These are phyloP conservation scores for Aporrectodea caliginosa DNA, from an alignment of 1,140 invertebrate species.

Conservation along the genomic window DNA sequence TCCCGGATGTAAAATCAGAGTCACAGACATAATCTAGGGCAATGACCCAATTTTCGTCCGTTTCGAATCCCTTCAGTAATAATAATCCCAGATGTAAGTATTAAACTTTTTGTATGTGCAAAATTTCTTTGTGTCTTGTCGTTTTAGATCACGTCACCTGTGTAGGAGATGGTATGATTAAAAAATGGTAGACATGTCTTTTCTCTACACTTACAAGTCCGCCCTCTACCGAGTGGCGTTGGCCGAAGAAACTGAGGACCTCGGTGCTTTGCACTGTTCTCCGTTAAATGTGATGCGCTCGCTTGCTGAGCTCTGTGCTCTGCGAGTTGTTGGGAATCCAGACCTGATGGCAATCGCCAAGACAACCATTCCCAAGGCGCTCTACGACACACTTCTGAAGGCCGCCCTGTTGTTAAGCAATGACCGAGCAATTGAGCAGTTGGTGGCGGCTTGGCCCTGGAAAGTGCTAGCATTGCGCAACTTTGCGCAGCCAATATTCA, in stretches of 20 bases:
- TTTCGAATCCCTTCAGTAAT: too few relatives aligned
- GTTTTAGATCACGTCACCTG: too few relatives aligned
- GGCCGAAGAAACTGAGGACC: background rate
- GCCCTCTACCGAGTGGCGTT: background rate
- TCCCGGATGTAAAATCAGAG: too few relatives aligned
- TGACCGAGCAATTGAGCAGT: slow-evolving; percentile 41
- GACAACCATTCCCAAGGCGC: slow-evolving; percentile 37
- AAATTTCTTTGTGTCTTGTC: too few relatives aligned
- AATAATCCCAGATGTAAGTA: too few relatives aligned
- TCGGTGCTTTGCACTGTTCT: background rate
- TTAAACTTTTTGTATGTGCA: too few relatives aligned
- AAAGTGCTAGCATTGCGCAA: slow-evolving; percentile 38
- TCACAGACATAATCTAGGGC: too few relatives aligned
- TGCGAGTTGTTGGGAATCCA: background rate
- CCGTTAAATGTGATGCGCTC: background rate
- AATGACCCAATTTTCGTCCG: too few relatives aligned
- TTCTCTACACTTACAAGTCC: background rate
- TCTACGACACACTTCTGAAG: slow-evolving; percentile 43
- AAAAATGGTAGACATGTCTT: background rate
- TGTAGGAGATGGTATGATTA: background rate
- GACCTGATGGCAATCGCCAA: background rate
- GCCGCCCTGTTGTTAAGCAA: slow-evolving; percentile 40
- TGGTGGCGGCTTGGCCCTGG: slow-evolving; percentile 42
- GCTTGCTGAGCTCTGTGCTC: background rate
- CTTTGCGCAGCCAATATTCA: slow-evolving; percentile 41